These are phyloP conservation scores for Physella acuta DNA, from an alignment of 1,140 invertebrate genomes.

Conservation along the genomic window DNA sequence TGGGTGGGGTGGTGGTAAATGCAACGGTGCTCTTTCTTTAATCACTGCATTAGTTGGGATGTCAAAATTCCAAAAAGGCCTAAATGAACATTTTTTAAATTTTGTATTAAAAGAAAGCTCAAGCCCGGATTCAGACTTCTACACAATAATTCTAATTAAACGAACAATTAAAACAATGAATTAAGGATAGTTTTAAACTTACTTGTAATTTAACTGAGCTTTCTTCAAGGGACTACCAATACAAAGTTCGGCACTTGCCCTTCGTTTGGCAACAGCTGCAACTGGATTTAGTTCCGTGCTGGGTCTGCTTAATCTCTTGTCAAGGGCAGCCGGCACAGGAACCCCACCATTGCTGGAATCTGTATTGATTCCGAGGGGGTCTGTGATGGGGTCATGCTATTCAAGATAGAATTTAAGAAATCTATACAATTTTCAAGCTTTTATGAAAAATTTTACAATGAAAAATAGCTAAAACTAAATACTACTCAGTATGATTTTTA, in stretches of 20 bases:
- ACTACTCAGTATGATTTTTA: too few relatives aligned
- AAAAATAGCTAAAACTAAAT: too few relatives aligned
- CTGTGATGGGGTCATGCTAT: constrained; percentile 67
- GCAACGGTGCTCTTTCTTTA: constrained; percentile 78
- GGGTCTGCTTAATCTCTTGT: constrained; percentile 41
- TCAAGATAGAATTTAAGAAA: not conserved
- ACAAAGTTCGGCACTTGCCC: constrained; percentile 43
- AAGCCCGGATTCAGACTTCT: too few relatives aligned
- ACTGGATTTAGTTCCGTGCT: constrained; percentile 45
- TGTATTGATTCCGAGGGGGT: constrained; percentile 83
- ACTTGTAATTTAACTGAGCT: constrained; percentile 53
- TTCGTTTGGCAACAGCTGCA: constrained; percentile 41
- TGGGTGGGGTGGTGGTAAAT: constrained; percentile 84
- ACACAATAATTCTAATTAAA: too few relatives aligned
- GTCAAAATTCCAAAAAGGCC: constrained; percentile 94
- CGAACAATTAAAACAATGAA: not conserved
- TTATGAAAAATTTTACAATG: too few relatives aligned
- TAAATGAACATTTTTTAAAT: too few relatives aligned
- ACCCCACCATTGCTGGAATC: constrained; percentile 61
- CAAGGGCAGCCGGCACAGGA: constrained; percentile 26
- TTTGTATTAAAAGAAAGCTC: too few relatives aligned
- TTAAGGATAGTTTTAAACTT: constrained; percentile 1
- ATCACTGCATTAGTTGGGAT: constrained; percentile 92
- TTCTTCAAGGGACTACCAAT: constrained; percentile 42
- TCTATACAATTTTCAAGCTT: too few relatives aligned